phyloP scores from a whole-genome alignment of 2,888 invertebrate species.

The Epinotia demarniana region DNA sequence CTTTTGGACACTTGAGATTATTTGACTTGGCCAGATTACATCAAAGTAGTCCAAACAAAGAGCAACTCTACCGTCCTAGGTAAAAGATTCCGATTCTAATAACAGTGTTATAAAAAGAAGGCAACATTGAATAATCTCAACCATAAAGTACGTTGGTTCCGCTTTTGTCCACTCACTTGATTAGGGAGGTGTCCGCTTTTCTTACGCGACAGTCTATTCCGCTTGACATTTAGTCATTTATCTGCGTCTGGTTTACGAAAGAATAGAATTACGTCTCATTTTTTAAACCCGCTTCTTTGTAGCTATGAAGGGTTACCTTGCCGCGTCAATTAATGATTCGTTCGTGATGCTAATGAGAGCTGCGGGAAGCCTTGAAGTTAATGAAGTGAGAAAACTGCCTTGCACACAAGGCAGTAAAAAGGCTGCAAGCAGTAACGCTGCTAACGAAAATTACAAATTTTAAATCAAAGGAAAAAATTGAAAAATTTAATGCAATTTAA shows the following conservation, averaged over 20 bases:
- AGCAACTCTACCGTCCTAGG: too few relatives aligned
- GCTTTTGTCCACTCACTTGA: conserved; percentile 64
- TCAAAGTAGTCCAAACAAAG: too few relatives aligned
- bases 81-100: too few relatives aligned
- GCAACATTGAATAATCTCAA: too few relatives aligned
- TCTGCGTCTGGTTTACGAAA: conserved; percentile 71
- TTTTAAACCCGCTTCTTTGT: conserved; percentile 31
- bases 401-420: background rate
- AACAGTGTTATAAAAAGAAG: too few relatives aligned
- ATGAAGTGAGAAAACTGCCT: conserved; percentile 19
- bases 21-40: too few relatives aligned
- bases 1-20: background rate
- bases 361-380: conserved; percentile 39
- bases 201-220: conserved; percentile 56
- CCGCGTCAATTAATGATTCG: conserved; percentile 37
- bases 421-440: background rate
- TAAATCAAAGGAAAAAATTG: too few relatives aligned
- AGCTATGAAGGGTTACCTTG: conserved; percentile 28
- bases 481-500: too few relatives aligned
- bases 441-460: too few relatives aligned
- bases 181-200: conserved; percentile 69
- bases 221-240: conserved; percentile 63
- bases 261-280: conserved; percentile 37
- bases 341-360: conserved; percentile 32
- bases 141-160: conserved; percentile 46